Percentiles rank a stretch among this genome's conserved stretches.
Evolutionary conservation across 2,113 vertebrate species (phyloP).

Genomic region (Salvator merianae): DNA sequence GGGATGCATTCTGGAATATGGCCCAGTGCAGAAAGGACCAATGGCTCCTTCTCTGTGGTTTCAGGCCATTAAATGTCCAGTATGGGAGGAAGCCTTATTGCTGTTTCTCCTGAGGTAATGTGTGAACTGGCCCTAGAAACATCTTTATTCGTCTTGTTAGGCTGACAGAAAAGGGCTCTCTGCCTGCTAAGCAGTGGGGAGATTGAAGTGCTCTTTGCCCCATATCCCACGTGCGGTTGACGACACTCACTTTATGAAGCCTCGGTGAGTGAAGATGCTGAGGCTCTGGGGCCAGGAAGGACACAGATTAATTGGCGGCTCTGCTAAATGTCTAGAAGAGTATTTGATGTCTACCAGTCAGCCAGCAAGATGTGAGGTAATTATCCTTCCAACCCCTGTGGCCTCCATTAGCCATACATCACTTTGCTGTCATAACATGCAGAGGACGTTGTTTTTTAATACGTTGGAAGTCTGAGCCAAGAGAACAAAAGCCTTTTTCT

Average conservation of each 20-base stretch:
- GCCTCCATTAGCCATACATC: slow-evolving; percentile 9
- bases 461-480: slow-evolving; percentile 7
- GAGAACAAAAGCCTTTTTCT: not conserved
- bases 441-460: not conserved
- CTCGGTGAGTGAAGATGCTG: not conserved
- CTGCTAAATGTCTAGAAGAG: slow-evolving; percentile 19
- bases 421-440: not conserved
- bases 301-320: slow-evolving; percentile 19
- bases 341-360: not conserved
- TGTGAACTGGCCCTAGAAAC: not conserved
- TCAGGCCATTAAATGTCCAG: not conserved
- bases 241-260: not conserved
- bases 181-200: not conserved
- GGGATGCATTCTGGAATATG: too few relatives aligned
- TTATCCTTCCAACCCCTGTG: slow-evolving; percentile 17
- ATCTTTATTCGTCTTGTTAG: slow-evolving; percentile 18
- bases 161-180: slow-evolving; percentile 3
- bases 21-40: too few relatives aligned
- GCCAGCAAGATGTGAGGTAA: slow-evolving; percentile 12
- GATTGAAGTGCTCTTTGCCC: not conserved
- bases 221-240: not conserved
- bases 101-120: not conserved
- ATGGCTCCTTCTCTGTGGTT: not conserved
- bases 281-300: not conserved
- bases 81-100: not conserved